Evolutionary conservation across 2,888 invertebrate species (phyloP).

Genomic region (Pandemis heparana): DNA sequence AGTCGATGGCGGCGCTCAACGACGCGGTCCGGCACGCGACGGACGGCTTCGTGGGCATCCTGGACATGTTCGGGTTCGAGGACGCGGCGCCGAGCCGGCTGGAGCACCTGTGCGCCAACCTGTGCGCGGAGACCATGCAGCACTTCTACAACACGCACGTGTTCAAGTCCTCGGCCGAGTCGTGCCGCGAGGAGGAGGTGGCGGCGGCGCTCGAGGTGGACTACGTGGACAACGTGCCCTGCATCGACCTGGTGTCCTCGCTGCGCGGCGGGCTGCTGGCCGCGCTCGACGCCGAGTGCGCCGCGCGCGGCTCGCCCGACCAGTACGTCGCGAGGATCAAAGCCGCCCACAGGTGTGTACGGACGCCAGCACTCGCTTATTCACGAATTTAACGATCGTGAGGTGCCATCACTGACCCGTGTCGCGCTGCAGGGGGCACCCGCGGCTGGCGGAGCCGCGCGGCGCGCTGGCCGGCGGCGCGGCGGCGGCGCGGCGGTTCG

Average conservation of each 20-base stretch:
- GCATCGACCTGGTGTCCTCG: constrained; percentile 97
- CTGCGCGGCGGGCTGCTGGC: constrained; percentile 96
- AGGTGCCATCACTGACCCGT: constrained; percentile 81
- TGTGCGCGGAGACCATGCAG: constrained; percentile 98
- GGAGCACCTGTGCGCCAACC: constrained; percentile 97
- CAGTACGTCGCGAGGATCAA: constrained; percentile 72
- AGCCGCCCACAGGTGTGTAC: constrained; percentile 64
- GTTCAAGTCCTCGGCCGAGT: constrained; percentile 97
- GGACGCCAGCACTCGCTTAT: neutral
- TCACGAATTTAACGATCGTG: too few species aligned
- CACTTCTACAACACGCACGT: constrained; percentile 99
- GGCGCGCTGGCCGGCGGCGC: constrained; percentile 86
- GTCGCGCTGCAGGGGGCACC: constrained; percentile 90
- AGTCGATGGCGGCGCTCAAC: constrained; percentile 96
- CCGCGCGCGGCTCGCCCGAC: constrained; percentile 90
- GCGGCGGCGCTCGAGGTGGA: constrained; percentile 93
- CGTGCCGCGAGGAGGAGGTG: constrained; percentile 97
- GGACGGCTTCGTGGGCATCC: constrained; percentile 97
- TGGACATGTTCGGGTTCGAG: constrained; percentile 99
- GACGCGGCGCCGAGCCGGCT: constrained; percentile 95
- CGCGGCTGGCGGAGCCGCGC: constrained; percentile 92
- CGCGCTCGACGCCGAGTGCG: constrained; percentile 96
- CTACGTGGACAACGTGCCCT: constrained; percentile 97
- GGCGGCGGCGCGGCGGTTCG: constrained; percentile 89
- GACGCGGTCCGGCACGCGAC: constrained; percentile 97